Conservation (phyloP, 2,888 invertebrate species). For the Philonicus albiceps region DNA sequence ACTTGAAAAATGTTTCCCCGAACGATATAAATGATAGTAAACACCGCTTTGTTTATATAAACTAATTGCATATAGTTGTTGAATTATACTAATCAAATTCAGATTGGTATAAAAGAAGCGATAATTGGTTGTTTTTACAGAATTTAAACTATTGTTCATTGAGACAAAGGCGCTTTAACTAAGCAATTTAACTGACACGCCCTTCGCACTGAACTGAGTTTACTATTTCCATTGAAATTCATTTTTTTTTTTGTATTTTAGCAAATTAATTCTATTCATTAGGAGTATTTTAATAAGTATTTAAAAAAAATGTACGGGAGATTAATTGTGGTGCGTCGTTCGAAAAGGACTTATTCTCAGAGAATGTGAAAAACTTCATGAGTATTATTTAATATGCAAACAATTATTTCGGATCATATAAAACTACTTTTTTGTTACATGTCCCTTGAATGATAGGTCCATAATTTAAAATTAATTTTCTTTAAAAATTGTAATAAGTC, state of each 20-base stretch:
- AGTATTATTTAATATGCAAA: no score
- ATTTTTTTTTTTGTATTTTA: background rate
- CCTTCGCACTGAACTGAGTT: background rate
- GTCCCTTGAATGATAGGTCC: no score
- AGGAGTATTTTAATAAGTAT: background rate
- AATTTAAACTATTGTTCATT: background rate
- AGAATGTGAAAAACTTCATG: no score
- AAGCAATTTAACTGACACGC: background rate
- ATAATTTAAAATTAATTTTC: no score
- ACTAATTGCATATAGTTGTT: background rate
- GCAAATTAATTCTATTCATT: background rate
- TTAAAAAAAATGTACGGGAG: background rate
- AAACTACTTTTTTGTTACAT: no score
- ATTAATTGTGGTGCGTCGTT: no score
- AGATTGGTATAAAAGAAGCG: background rate
- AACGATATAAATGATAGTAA: background rate
- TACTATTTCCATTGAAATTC: background rate
- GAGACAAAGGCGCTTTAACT: background rate
- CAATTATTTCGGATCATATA: no score
- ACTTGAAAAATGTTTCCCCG: background rate
- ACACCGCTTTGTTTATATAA: background rate
- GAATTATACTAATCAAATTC: background rate
- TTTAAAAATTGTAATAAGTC: no score
- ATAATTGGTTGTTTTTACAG: background rate
- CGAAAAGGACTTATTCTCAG: no score